Evolutionary conservation across 92 coral and sea anemone genomes (phyloP).

Genomic region (Porites rus): DNA sequence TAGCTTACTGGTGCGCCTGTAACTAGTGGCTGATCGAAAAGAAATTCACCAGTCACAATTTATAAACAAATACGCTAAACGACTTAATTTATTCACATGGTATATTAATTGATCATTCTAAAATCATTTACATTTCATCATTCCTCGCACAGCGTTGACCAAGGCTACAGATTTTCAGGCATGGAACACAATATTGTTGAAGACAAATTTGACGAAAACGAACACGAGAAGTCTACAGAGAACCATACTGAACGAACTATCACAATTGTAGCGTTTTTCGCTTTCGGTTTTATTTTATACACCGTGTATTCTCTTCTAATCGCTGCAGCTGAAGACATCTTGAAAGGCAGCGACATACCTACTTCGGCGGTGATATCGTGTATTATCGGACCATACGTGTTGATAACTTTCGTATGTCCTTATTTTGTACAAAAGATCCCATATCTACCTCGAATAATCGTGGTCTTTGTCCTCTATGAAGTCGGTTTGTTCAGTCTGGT

Average conservation of each 20-base stretch:
- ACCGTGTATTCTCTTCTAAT: constrained; percentile 61
- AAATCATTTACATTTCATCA: neutral
- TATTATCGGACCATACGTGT: constrained; percentile 56
- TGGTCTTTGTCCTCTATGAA: constrained; percentile 44
- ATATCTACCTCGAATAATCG: constrained; percentile 52
- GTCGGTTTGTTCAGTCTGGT: constrained; percentile 52
- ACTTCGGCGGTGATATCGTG: constrained; percentile 63
- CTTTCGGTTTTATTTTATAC: constrained; percentile 64
- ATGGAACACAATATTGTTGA: neutral
- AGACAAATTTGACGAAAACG: neutral
- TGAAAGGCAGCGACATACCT: constrained; percentile 60
- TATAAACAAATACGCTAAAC: neutral
- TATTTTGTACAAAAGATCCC: constrained; percentile 61
- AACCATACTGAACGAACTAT: constrained; percentile 16
- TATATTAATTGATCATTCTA: neutral
- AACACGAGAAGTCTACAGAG: neutral
- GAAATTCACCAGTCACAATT: neutral
- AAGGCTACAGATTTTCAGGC: neutral
- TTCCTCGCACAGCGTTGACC: neutral
- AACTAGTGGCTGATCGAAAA: no score
- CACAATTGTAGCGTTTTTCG: constrained; percentile 61
- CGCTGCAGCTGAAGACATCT: constrained; percentile 67
- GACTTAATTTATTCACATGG: neutral
- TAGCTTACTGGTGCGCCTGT: no score
- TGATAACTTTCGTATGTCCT: constrained; percentile 49